Evolutionary conservation across 2,888 invertebrate genomes (phyloP).

Genomic region (Ormyrus nitidulus): DNA sequence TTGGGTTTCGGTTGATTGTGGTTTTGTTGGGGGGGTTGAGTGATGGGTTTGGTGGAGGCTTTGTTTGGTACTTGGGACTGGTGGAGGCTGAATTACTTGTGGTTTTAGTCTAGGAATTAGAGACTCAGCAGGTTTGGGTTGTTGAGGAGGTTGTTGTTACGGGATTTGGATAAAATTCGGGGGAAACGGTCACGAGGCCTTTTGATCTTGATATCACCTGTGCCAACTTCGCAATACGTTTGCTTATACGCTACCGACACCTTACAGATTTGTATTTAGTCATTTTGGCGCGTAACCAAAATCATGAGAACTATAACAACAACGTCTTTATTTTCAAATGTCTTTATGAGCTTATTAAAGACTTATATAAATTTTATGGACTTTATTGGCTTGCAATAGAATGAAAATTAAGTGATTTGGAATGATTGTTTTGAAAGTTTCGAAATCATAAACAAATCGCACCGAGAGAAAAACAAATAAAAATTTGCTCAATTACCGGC

Average conservation of each 20-base stretch:
- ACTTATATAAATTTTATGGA: too few species aligned
- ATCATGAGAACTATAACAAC: too few species aligned
- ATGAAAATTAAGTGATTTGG: too few species aligned
- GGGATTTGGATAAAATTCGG: slow-evolving; percentile 25
- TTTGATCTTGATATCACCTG: not conserved
- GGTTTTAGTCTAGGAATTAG: slow-evolving; percentile 5
- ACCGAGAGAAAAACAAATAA: not conserved
- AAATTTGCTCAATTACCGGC: not conserved
- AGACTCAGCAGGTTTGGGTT: not conserved
- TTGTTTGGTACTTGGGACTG: too few species aligned
- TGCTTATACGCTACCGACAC: not conserved
- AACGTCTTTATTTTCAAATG: too few species aligned
- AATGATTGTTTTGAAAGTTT: too few species aligned
- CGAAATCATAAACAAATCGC: too few species aligned
- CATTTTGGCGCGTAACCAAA: slow-evolving; percentile 26
- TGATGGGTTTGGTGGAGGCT: not conserved
- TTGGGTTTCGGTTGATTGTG: too few species aligned
- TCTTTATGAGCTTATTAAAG: too few species aligned
- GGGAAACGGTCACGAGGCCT: not conserved
- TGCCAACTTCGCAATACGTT: slow-evolving; percentile 35
- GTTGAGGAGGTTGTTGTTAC: slow-evolving; percentile 12
- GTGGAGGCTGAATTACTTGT: too few species aligned
- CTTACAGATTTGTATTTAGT: not conserved
- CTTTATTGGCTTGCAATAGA: too few species aligned
- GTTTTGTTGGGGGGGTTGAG: not conserved